These are phyloP conservation scores for Phrixothrix hirtus DNA, from an alignment of 2,888 invertebrate genomes.

Conservation along the genomic window DNA sequence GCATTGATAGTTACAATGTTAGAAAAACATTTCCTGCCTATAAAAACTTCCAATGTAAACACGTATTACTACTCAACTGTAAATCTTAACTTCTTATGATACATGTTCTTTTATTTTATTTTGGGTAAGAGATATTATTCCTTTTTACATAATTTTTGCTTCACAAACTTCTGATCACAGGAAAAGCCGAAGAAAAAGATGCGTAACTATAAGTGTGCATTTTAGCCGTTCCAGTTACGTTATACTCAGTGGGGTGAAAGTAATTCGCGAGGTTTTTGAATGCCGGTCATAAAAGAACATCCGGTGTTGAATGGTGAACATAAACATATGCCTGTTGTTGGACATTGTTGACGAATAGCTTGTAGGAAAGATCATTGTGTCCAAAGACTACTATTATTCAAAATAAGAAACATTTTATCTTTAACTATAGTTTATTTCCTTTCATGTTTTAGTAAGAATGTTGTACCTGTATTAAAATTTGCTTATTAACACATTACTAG, in stretches of 20 bases:
- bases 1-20: not conserved
- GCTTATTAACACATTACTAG: too few species aligned
- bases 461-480: too few species aligned
- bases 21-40: conserved; percentile 16
- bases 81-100: conserved; percentile 28
- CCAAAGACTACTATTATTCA: conserved; percentile 5
- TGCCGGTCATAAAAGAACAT: conserved; percentile 43
- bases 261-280: conserved; percentile 44
- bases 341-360: conserved; percentile 27
- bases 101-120: conserved; percentile 26
- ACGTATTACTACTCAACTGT: conserved; percentile 30
- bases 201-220: conserved; percentile 12
- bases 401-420: conserved; percentile 4
- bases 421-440: too few species aligned
- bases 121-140: conserved; percentile 19
- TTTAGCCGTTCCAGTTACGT: conserved; percentile 14
- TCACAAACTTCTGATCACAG: not conserved
- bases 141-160: conserved; percentile 15
- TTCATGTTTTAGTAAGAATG: too few species aligned
- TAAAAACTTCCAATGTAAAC: conserved; percentile 30
- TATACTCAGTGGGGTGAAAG: conserved; percentile 37
- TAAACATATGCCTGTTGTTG: conserved; percentile 39
- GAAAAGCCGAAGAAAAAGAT: conserved; percentile 5
- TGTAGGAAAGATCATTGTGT: conserved; percentile 12
- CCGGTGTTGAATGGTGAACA: conserved; percentile 41